A percentile compares a stretch with the other conserved stretches of the same genome.
Conservation (phyloP, 2,888 invertebrate genomes). For the Macrophya alboannulata region DNA sequence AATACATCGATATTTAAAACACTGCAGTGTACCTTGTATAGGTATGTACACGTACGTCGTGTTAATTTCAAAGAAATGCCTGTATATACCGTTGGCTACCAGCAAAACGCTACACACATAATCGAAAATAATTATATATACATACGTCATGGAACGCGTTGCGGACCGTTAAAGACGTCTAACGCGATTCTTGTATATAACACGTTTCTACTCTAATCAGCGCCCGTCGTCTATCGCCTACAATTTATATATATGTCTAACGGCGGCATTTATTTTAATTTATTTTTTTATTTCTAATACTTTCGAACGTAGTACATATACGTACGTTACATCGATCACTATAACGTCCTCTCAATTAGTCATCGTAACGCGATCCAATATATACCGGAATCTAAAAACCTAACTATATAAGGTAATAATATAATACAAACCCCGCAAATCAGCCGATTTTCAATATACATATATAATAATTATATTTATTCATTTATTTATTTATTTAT, state of each 20-base stretch:
- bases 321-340: constrained; percentile 37
- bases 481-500: constrained; percentile 67
- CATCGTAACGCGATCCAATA: constrained; percentile 64
- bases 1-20: constrained; percentile 5
- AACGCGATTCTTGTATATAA: constrained; percentile 39
- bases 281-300: background rate
- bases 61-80: background rate
- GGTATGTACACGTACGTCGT: background rate
- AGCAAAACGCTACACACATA: background rate
- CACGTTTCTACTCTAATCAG: constrained; percentile 49
- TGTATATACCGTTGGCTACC: background rate
- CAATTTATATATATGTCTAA: constrained; percentile 21
- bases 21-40: constrained; percentile 4
- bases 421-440: constrained; percentile 7
- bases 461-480: constrained; percentile 69
- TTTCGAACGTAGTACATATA: background rate
- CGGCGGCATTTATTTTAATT: constrained; percentile 27
- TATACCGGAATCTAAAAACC: constrained; percentile 64
- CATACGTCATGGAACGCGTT: constrained; percentile 40
- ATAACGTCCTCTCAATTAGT: constrained; percentile 46
- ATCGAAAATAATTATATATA: constrained; percentile 16
- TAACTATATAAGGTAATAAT: background rate
- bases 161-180: background rate
- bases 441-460: constrained; percentile 63
- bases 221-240: constrained; percentile 40